Percentiles rank a stretch among this genome's conserved stretches.
These are phyloP conservation scores for Samia ricini DNA, from an alignment of 1,140 invertebrate genomes.

Conservation along the genomic window DNA sequence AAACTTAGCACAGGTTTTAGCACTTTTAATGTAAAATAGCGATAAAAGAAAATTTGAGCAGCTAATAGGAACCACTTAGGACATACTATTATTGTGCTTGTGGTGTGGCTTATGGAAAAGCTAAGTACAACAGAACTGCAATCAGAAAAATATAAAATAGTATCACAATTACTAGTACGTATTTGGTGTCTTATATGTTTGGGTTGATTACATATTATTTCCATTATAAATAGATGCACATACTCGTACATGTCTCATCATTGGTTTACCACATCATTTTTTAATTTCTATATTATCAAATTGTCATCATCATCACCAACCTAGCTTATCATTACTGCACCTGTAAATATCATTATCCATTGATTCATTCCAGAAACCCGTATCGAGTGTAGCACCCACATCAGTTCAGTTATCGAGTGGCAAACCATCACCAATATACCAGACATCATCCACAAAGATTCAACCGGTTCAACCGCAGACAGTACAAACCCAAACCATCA, in stretches of 20 bases:
- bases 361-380: constrained; percentile 81
- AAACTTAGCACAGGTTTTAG: too few species aligned
- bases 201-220: background rate
- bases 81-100: too few species aligned
- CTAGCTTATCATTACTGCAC: constrained; percentile 29
- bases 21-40: too few species aligned
- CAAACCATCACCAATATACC: constrained; percentile 87
- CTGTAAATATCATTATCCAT: constrained; percentile 72
- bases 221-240: background rate
- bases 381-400: constrained; percentile 89
- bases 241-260: background rate
- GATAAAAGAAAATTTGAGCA: too few species aligned
- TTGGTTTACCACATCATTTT: constrained; percentile 5
- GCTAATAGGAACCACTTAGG: too few species aligned
- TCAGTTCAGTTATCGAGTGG: constrained; percentile 80
- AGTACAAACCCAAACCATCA: constrained; percentile 74
- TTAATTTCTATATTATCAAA: background rate
- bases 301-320: background rate
- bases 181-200: background rate
- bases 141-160: background rate
- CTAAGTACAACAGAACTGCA: too few species aligned
- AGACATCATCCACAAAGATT: constrained; percentile 88
- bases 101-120: too few species aligned
- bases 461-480: constrained; percentile 89
- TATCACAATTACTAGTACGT: background rate